These are phyloP conservation scores for Ceyx margarethae DNA, from an alignment of 2,113 vertebrate genomes.

Conservation along the genomic window DNA sequence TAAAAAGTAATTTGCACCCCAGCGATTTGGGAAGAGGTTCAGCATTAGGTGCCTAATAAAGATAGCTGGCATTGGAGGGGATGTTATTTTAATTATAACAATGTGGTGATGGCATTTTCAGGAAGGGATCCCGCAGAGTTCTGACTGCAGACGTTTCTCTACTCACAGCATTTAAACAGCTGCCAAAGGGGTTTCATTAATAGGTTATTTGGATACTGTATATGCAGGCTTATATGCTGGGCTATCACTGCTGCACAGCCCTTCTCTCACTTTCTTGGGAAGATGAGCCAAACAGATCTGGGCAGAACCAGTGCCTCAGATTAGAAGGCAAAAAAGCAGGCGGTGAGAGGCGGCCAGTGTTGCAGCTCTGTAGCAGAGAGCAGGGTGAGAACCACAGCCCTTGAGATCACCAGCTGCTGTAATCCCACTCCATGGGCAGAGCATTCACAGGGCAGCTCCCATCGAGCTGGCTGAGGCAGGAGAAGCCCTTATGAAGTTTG, in stretches of 20 bases:
- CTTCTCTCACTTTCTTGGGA: neutral
- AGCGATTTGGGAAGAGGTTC: constrained; percentile 59
- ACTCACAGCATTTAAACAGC: constrained; percentile 49
- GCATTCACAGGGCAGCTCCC: neutral
- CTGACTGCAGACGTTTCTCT: constrained; percentile 42
- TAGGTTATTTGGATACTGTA: constrained; percentile 16
- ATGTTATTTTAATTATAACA: constrained; percentile 58
- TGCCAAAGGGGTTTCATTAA: constrained; percentile 54
- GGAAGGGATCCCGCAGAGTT: constrained; percentile 41
- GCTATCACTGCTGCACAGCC: constrained; percentile 33
- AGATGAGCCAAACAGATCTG: neutral
- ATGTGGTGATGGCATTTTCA: constrained; percentile 47
- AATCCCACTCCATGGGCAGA: neutral
- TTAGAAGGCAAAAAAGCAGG: neutral
- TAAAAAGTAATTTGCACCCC: constrained; percentile 37
- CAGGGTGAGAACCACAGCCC: neutral
- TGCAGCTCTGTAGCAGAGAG: neutral
- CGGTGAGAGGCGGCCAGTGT: neutral
- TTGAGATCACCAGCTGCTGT: neutral
- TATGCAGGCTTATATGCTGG: constrained; percentile 8
- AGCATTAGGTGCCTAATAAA: constrained; percentile 44
- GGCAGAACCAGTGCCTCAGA: neutral
- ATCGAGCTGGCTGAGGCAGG: neutral
- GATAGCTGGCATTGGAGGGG: constrained; percentile 30
- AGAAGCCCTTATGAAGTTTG: neutral